phyloP scores from a whole-genome alignment of 92 coral and sea anemone species.

The Zoanthus solanderi region DNA sequence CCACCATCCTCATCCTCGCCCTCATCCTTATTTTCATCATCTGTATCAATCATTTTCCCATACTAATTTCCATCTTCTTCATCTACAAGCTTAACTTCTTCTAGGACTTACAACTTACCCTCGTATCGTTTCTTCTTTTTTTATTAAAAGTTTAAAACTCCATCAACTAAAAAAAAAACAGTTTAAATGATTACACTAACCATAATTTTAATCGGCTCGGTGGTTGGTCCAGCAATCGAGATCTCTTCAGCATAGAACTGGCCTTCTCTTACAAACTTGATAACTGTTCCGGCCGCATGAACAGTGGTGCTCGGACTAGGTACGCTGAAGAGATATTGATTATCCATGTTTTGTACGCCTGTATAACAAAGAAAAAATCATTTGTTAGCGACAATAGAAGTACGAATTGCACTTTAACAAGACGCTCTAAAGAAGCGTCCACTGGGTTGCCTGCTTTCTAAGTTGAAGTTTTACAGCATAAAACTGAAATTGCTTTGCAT shows the following conservation, averaged over 20 bases:
- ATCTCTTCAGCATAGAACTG: slow-evolving; percentile 70
- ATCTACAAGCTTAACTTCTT: too few species aligned
- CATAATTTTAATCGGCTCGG: slow-evolving; percentile 66
- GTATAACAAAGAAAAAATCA: background rate
- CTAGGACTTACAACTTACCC: too few species aligned
- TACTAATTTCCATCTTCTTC: too few species aligned
- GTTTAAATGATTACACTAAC: slow-evolving; percentile 51
- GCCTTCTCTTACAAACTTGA: slow-evolving; percentile 66
- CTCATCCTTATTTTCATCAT: too few species aligned
- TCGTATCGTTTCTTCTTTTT: too few species aligned
- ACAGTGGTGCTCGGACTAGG: slow-evolving; percentile 66
- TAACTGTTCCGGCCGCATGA: slow-evolving; percentile 74
- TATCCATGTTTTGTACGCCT: slow-evolving; percentile 67
- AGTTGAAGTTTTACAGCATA: too few species aligned
- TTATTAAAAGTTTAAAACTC: too few species aligned
- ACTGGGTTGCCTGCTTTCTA: too few species aligned
- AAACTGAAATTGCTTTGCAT: too few species aligned
- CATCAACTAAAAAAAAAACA: background rate
- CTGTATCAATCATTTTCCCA: too few species aligned
- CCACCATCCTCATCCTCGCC: too few species aligned
- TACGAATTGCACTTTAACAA: background rate
- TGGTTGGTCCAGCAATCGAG: slow-evolving; percentile 85
- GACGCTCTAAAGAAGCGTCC: too few species aligned
- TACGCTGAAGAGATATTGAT: slow-evolving; percentile 60
- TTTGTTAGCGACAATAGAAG: background rate